A percentile compares a stretch with the other conserved stretches of the same genome.
These are phyloP conservation scores for Ophiothrix spiculata DNA, from an alignment of 35 echinoderm and acorn worm genomes.

Conservation along the genomic window DNA sequence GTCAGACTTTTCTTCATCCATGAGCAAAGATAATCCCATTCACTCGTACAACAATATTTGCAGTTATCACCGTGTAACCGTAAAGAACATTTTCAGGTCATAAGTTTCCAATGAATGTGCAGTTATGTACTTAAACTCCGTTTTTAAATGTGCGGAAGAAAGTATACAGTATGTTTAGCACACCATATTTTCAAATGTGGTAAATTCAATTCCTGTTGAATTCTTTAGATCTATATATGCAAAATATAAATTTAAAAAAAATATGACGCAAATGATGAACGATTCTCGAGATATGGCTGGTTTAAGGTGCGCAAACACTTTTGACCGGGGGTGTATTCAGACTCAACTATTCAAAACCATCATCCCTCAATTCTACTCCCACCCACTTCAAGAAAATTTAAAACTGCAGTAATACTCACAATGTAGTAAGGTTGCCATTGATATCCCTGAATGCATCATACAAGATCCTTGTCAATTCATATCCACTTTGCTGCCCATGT, in stretches of 20 bases:
- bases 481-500: slow-evolving; percentile 55
- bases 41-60: too few species aligned
- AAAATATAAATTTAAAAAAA: not conserved
- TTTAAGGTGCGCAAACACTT: not conserved
- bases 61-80: too few species aligned
- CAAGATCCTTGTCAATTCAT: slow-evolving; percentile 59
- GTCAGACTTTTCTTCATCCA: too few species aligned
- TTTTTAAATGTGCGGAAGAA: too few species aligned
- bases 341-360: not conserved
- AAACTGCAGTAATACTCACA: slow-evolving; percentile 30
- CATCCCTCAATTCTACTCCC: not conserved
- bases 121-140: too few species aligned
- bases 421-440: slow-evolving; percentile 55
- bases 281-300: not conserved
- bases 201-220: too few species aligned
- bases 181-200: too few species aligned
- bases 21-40: too few species aligned
- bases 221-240: not conserved
- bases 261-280: not conserved
- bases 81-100: too few species aligned
- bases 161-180: too few species aligned
- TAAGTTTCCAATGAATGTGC: too few species aligned
- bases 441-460: slow-evolving; percentile 73
- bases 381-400: not conserved
- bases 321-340: not conserved